Evolutionary conservation across 2,797 vertebrate genomes (phyloP).

Genomic region (Sebastolobus alascanus): DNA sequence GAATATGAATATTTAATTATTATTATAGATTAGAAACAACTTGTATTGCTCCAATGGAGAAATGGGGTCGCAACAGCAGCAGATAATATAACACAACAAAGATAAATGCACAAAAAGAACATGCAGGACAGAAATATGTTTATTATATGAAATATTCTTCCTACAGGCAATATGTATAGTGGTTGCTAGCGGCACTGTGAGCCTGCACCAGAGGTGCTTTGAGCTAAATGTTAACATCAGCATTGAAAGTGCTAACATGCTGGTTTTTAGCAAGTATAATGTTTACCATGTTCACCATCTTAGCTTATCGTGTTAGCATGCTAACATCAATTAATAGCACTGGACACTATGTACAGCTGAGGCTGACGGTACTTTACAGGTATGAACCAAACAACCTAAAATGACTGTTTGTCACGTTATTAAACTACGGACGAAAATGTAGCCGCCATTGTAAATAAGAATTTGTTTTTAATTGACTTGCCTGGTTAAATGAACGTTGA

Average conservation of each 20-base stretch:
- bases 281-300: not conserved
- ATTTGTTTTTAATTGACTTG: no score
- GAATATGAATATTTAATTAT: slow-evolving; percentile 24
- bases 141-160: not conserved
- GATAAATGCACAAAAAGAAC: not conserved
- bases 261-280: not conserved
- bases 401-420: no score
- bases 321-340: not conserved
- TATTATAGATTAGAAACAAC: not conserved
- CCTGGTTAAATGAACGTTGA: no score
- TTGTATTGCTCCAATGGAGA: slow-evolving; percentile 1
- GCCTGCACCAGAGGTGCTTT: not conserved
- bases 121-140: not conserved
- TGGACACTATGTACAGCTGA: not conserved
- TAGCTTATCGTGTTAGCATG: fast-evolving
- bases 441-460: fast-evolving
- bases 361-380: not conserved
- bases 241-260: not conserved
- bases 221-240: not conserved
- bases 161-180: not conserved
- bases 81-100: slow-evolving; percentile 3
- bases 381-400: no score
- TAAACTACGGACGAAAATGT: no score
- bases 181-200: not conserved
- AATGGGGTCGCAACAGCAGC: not conserved